Base-by-base conservation (phyloP, 1,140 invertebrate species). In the Bombus confusus region DNA sequence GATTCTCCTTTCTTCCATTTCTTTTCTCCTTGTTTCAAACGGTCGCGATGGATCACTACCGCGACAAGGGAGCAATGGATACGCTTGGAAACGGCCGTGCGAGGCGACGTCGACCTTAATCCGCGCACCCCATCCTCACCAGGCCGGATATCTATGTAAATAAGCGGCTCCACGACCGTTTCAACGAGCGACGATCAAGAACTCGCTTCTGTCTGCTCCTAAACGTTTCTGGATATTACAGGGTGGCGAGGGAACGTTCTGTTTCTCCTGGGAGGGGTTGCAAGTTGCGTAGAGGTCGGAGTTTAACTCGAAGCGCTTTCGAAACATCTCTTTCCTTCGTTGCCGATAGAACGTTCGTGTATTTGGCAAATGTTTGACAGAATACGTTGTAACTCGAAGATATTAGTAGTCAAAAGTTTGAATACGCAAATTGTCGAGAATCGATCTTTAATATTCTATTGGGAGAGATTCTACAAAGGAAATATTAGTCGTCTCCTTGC, bases 51-150 rank as follows among this genome's bases (percentile, higher is more conserved):
- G 47, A 80, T 80, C 43, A 13, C 47, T 52, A 52, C 31, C 28
- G 59, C n/a, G 62, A 66, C 62, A 68, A 28, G 79, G 66, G 34
- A 80, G 79, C 66, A 31, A 80, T 41, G 79, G 57, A 72, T 41
- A 72, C 78, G 47, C 66, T 43, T 31, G 59, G 13, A 41, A 66
- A 39, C 37, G 75, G 37, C 31, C 39, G 43, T 57, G 57, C 57
- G 57, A 66, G 8, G 31, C 78, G 43, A 37, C 78, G 66, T 71
- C 78, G 66, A 41, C 66, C 78, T 80, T 80, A 80, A 80, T 80
- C 68, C 79, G 15, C 78, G 62, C 18, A 34, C 31, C 52, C 66
- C 47, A 37, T 28, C 37, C 37, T 15, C 69, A 12, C 34, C 37
- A 22, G 12, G 68, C 9, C 69, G 41, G 39, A 80, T 80, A 57